A percentile compares a stretch with the other conserved stretches of the same genome.
Conservation (phyloP, 2,797 vertebrate species). For the Pseudocheirus occidentalis region DNA sequence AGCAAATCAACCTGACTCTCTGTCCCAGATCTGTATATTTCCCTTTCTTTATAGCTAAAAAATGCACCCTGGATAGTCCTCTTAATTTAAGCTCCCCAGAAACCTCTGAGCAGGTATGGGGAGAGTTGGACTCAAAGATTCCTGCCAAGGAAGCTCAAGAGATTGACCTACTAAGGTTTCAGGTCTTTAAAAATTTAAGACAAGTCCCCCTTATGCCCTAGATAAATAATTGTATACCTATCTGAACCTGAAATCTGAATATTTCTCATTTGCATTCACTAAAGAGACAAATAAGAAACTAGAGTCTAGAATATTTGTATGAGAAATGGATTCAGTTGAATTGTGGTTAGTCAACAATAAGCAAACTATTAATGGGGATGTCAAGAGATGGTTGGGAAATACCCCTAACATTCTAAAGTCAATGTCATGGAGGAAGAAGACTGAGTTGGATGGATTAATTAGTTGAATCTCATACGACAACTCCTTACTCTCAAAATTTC, state of each 20-base stretch:
- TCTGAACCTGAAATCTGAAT: too few relatives aligned
- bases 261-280: neutral
- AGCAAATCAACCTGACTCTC: neutral
- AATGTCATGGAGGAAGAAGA: neutral
- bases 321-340: neutral
- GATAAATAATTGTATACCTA: neutral
- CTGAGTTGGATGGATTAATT: neutral
- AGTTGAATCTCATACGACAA: neutral
- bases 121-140: neutral
- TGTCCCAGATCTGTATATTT: neutral
- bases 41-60: neutral
- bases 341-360: neutral
- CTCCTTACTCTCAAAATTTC: neutral
- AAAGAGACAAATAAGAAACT: neutral
- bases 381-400: neutral
- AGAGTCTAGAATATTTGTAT: too few relatives aligned
- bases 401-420: neutral
- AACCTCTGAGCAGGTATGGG: neutral
- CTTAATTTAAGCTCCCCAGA: rapidly evolving
- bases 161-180: neutral
- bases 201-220: neutral
- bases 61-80: neutral
- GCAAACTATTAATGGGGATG: neutral
- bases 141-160: neutral
- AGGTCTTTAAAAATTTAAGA: neutral